These are phyloP conservation scores for Catamblyrhynchus diadema DNA, from an alignment of 2,797 vertebrate genomes.

Conservation along the genomic window DNA sequence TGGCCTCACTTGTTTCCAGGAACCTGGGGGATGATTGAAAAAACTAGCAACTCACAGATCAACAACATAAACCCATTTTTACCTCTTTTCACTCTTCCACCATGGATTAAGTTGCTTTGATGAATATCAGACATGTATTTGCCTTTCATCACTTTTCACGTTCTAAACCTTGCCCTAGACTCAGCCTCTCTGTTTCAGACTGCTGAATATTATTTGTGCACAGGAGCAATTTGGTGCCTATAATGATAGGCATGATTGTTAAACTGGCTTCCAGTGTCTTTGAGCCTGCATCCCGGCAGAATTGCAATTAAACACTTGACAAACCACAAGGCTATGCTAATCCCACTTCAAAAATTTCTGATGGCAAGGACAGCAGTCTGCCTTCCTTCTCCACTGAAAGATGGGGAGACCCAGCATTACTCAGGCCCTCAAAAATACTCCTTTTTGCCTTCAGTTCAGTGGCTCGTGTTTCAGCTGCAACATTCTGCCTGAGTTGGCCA, in stretches of 20 bases:
- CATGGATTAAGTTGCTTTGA: conserved; percentile 27
- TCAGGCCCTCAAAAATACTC: not conserved
- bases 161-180: not conserved
- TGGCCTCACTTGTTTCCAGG: not conserved
- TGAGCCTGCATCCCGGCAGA: not conserved
- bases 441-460: not conserved
- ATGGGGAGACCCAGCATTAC: not conserved
- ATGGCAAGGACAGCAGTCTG: conserved; percentile 1
- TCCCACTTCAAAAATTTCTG: conserved; percentile 10
- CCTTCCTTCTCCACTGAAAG: conserved; percentile 7
- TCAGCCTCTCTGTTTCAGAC: conserved; percentile 2
- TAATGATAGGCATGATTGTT: conserved; percentile 34
- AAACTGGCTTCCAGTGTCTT: conserved; percentile 57
- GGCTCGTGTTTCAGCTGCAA: conserved; percentile 56
- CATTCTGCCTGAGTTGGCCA: conserved; percentile 5
- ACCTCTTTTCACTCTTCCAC: not conserved
- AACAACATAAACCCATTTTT: not conserved
- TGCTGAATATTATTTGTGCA: not conserved
- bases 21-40: not conserved
- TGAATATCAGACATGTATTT: conserved; percentile 17
- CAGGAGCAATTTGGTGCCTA: conserved; percentile 4
- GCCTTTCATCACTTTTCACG: conserved; percentile 34
- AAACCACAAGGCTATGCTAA: conserved; percentile 49
- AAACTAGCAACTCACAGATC: not conserved
- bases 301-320: conserved; percentile 59